phyloP scores from a whole-genome alignment of 2,113 vertebrate genomes.

The Zootoca vivipara region DNA sequence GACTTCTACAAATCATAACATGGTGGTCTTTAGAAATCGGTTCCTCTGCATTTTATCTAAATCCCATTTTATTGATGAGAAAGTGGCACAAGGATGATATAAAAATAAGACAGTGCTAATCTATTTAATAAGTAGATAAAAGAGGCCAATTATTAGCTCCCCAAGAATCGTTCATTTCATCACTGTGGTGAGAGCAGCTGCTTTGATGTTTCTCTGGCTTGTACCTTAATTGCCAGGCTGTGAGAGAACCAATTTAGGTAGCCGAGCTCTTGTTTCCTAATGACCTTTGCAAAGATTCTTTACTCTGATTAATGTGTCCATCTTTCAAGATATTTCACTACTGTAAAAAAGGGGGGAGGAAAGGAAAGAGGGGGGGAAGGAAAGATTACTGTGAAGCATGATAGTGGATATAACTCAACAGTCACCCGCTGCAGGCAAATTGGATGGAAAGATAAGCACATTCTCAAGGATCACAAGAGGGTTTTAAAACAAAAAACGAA shows the following conservation, averaged over 20 bases:
- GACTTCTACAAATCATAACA: too few species aligned
- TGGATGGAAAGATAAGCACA: constrained; percentile 55
- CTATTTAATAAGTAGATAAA: constrained; percentile 27
- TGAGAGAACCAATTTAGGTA: constrained; percentile 21
- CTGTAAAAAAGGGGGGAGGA: not conserved
- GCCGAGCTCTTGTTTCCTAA: constrained; percentile 23
- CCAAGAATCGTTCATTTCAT: not conserved
- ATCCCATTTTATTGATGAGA: constrained; percentile 15
- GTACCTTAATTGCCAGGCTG: constrained; percentile 18
- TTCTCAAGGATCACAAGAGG: constrained; percentile 20
- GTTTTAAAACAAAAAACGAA: constrained; percentile 40
- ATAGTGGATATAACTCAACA: constrained; percentile 33
- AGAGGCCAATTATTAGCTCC: not conserved
- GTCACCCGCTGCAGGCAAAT: constrained; percentile 38
- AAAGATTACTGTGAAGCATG: constrained; percentile 24
- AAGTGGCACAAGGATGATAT: not conserved
- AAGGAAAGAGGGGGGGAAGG: too few species aligned
- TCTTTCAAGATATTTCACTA: constrained; percentile 53
- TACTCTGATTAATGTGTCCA: constrained; percentile 60
- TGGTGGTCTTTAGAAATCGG: rapidly evolving
- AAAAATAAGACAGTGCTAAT: constrained; percentile 23
- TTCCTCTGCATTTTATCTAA: not conserved
- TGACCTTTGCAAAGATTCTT: constrained; percentile 44
- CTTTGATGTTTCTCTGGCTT: constrained; percentile 21
- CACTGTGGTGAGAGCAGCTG: not conserved